Percentiles rank a stretch among this genome's conserved stretches.
phyloP scores from a whole-genome alignment of 2,888 invertebrate species.

The Muscina levida region DNA sequence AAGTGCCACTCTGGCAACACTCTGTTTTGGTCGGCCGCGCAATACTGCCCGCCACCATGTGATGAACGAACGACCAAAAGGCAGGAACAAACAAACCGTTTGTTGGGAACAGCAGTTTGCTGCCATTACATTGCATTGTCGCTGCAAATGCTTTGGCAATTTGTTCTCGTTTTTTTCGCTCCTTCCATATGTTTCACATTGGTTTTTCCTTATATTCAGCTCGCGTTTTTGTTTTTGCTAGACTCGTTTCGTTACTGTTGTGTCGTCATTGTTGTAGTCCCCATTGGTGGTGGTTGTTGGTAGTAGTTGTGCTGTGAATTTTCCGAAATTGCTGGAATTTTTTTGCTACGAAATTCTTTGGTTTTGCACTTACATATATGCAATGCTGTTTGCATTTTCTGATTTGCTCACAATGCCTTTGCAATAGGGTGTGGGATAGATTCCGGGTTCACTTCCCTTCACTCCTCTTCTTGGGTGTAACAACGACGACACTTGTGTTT shows the following conservation, averaged over 20 bases:
- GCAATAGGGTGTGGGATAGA: slow-evolving; percentile 27
- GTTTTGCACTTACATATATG: slow-evolving; percentile 8
- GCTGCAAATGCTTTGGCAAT: slow-evolving; percentile 38
- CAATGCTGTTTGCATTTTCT: slow-evolving; percentile 12
- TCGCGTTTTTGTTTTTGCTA: slow-evolving; percentile 32
- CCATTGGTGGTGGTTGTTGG: slow-evolving; percentile 29
- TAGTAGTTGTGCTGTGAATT: slow-evolving; percentile 40
- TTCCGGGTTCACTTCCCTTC: slow-evolving; percentile 7
- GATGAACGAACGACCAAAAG: not conserved
- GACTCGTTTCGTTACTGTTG: slow-evolving; percentile 48
- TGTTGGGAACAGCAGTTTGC: slow-evolving; percentile 2
- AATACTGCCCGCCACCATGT: not conserved
- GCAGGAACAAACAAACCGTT: slow-evolving; percentile 15
- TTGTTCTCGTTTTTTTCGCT: slow-evolving; percentile 44
- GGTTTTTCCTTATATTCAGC: not conserved
- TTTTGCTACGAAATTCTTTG: slow-evolving; percentile 51
- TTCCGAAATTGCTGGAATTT: slow-evolving; percentile 58
- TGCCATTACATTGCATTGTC: slow-evolving; percentile 35
- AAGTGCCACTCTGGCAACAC: too few relatives aligned
- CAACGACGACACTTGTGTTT: too few relatives aligned
- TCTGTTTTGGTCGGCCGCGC: too few relatives aligned
- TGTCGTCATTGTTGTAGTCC: slow-evolving; percentile 7
- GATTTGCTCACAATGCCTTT: slow-evolving; percentile 6
- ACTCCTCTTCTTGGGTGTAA: not conserved
- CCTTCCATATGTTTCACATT: too few relatives aligned